Evolutionary conservation across 2,888 invertebrate genomes (phyloP), one percentile per base, ranked within the genome.

Genomic region (Tenthredo amoena): DNA sequence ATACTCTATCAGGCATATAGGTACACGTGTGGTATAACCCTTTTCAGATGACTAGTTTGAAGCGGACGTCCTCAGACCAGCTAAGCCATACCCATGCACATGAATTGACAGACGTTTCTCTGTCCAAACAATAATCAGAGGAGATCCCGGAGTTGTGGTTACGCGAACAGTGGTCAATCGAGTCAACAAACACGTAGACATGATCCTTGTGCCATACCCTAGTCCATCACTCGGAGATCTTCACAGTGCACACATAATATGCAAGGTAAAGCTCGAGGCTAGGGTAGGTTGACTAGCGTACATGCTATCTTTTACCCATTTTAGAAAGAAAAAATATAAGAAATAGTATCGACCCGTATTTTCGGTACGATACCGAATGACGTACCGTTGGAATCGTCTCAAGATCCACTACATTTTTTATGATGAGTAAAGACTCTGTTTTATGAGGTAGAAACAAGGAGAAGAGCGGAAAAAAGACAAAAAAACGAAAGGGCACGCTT

Each of bases 81-180:
- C 31, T 77, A 34, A 6, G 26, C 74, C 40, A 40, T 26, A 40
- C 21, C 21, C 9, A 43, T 43, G 15, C 77, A 50, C 43, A 50
- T 31, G 50, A 55, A 72, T n/a, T n/a, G 77, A 26, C 50, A 47
- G 31, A 26, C 77, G 55, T 50, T 77, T 77, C 55, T 55, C 77
- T 55, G 77, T 50, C 2, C 77, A 77, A 77, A 77, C 34, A 77
- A 34, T 55, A 77, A 77, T 77, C 77, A 77, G 77, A 77, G 77
- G 26, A 77, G 18, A 50, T 55, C 31, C 31, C 31, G 15, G 31
- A 15, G 26, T 15, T 31, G 50, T 55, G 31, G 77, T 50, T 43
- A 55, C n/a, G 34, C 15, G 21, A 34, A 31, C 77, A 31, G 50
- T 77, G 55, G 47, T 31, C 50, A 50, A 77, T 34, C 55, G 31